Percentiles rank a stretch among this genome's conserved stretches.
phyloP scores from a whole-genome alignment of 2,113 vertebrate genomes.

The Bolborhynchus lineola region DNA sequence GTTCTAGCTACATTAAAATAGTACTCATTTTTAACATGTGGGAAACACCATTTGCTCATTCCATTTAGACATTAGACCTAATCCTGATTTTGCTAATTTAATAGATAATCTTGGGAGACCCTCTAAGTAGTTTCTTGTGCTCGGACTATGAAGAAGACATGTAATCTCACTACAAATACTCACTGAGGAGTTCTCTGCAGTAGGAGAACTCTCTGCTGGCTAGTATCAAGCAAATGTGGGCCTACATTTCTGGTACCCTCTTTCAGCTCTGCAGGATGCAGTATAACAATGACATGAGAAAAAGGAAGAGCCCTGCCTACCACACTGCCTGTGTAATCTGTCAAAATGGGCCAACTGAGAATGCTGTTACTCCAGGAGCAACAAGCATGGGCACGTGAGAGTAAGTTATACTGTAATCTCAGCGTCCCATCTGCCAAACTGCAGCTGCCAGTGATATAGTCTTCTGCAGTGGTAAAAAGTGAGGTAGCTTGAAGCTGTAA shows the following conservation, averaged over 20 bases:
- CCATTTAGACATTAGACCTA: background rate
- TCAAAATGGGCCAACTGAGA: background rate
- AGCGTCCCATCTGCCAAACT: background rate
- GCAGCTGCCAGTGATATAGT: background rate
- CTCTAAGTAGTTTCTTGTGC: background rate
- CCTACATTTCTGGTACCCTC: background rate
- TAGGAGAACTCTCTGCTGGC: background rate
- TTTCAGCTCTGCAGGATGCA: background rate
- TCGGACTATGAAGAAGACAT: background rate
- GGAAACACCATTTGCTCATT: background rate
- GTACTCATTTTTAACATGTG: background rate
- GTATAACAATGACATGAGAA: background rate
- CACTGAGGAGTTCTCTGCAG: background rate
- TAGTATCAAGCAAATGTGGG: background rate
- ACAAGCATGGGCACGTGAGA: background rate
- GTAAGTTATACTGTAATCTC: background rate
- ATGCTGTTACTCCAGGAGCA: background rate
- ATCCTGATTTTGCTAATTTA: conserved; percentile 6
- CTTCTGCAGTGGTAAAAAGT: background rate
- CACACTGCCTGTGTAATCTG: background rate
- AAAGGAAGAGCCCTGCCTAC: background rate
- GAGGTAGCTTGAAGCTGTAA: background rate
- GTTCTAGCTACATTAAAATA: background rate
- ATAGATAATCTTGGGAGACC: background rate
- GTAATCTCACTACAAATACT: conserved; percentile 13